phyloP scores from a whole-genome alignment of 1,140 invertebrate species.

The Neodiprion pinetum region DNA sequence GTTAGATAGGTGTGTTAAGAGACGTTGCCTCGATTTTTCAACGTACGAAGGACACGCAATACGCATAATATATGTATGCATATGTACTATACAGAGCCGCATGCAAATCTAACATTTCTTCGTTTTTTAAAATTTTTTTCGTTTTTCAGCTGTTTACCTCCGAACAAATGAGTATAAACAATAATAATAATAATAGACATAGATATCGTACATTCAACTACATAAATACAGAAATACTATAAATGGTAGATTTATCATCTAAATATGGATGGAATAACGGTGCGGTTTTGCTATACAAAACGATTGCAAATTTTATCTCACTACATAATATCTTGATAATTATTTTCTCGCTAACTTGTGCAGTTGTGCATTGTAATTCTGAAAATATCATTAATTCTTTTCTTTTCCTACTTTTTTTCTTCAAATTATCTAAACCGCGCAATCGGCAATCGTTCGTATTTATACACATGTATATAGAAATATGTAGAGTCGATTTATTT shows the following conservation, averaged over 20 bases:
- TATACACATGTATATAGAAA: too few species aligned
- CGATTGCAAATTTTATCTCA: neutral
- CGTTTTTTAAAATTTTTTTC: neutral
- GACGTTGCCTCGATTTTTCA: neutral
- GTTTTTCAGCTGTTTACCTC: neutral
- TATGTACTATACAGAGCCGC: neutral
- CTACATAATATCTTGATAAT: too few species aligned
- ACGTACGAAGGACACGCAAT: neutral
- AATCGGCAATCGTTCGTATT: too few species aligned
- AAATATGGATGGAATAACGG: constrained; percentile 1
- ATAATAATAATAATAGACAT: neutral
- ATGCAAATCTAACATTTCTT: neutral
- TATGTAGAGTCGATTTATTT: too few species aligned
- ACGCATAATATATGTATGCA: neutral
- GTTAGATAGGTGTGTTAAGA: neutral
- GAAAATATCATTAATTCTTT: too few species aligned
- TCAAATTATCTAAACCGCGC: too few species aligned
- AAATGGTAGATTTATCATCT: neutral
- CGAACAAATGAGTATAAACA: neutral
- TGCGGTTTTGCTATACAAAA: neutral
- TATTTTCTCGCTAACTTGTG: too few species aligned
- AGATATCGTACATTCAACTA: neutral
- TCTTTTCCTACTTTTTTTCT: too few species aligned
- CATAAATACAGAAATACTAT: neutral
- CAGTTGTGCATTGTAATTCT: too few species aligned